phyloP scores from a whole-genome alignment of 92 coral and sea anemone genomes.

The Montipora capitata region DNA sequence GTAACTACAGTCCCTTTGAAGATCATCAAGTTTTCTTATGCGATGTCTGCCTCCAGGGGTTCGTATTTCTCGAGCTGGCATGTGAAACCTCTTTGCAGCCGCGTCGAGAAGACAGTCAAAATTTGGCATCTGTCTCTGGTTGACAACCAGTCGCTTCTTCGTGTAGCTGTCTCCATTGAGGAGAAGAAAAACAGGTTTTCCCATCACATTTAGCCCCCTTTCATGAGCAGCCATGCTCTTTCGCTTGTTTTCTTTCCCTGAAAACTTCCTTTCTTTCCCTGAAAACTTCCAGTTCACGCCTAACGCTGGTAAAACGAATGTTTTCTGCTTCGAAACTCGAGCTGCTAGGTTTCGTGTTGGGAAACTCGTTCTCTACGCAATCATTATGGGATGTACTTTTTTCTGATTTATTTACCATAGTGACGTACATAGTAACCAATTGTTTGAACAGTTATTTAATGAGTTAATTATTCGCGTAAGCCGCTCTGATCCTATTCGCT shows the following conservation, averaged over 20 bases:
- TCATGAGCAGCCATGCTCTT: conserved; percentile 41
- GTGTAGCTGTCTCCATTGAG: conserved; percentile 86
- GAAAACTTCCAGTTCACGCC: conserved; percentile 18
- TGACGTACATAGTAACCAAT: conserved; percentile 52
- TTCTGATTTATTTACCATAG: conserved; percentile 52
- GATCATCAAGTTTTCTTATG: conserved; percentile 70
- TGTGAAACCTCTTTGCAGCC: conserved; percentile 66
- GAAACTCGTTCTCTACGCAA: conserved; percentile 16
- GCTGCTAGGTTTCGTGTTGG: neutral
- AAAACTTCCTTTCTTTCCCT: conserved; percentile 20
- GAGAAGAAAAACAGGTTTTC: conserved; percentile 46
- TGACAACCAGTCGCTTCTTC: conserved; percentile 83
- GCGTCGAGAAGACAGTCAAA: conserved; percentile 82
- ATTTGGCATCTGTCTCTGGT: conserved; percentile 83
- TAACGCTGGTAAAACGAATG: neutral
- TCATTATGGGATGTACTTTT: conserved; percentile 47
- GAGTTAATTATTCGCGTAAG: neutral
- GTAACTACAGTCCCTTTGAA: conserved; percentile 83
- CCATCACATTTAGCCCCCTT: conserved; percentile 34
- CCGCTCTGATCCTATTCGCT: too few species aligned
- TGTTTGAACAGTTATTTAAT: neutral
- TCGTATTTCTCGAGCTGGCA: conserved; percentile 85
- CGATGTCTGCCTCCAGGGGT: conserved; percentile 91
- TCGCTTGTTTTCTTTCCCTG: neutral
- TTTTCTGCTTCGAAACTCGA: neutral